A percentile compares a stretch with the other conserved stretches of the same genome.
These are phyloP conservation scores for Alouatta palliata DNA, from an alignment of 2,113 vertebrate species.

Conservation along the genomic window DNA sequence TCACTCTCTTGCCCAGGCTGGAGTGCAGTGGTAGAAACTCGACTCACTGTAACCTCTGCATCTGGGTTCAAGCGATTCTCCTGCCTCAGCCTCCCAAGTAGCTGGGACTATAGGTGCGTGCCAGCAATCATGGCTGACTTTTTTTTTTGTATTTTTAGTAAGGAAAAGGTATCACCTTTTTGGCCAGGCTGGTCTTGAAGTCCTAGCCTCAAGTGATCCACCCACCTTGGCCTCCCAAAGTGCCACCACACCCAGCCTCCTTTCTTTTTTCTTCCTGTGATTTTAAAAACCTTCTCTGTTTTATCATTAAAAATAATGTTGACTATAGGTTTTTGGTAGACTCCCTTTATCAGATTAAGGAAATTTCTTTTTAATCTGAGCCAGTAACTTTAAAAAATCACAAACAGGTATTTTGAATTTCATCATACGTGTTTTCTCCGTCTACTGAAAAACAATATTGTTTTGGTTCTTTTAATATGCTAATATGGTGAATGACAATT, in stretches of 20 bases:
- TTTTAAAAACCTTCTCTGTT: slow-evolving; percentile 24
- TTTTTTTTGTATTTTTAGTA: no score
- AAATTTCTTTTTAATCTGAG: slow-evolving; percentile 13
- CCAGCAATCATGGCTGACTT: no score
- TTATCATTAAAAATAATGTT: slow-evolving; percentile 36
- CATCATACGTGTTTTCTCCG: slow-evolving; percentile 31
- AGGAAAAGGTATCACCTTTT: no score
- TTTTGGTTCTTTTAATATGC: slow-evolving; percentile 65
- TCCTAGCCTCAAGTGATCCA: no score
- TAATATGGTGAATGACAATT: slow-evolving; percentile 53
- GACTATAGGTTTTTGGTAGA: neutral
- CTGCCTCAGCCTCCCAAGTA: no score
- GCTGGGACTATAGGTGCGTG: no score
- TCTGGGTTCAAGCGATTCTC: no score
- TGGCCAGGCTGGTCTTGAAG: no score
- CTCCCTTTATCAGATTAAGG: neutral
- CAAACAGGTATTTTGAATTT: slow-evolving; percentile 68
- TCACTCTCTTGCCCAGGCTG: no score
- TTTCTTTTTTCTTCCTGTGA: neutral
- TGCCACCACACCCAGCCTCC: neutral
- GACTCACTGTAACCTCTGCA: no score
- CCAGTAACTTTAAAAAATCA: slow-evolving; percentile 27
- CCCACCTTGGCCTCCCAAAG: no score
- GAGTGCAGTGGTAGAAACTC: no score
- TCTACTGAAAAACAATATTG: slow-evolving; percentile 43